Conservation (phyloP, 2,888 invertebrate species). For the Choristoneura rosaceana region DNA sequence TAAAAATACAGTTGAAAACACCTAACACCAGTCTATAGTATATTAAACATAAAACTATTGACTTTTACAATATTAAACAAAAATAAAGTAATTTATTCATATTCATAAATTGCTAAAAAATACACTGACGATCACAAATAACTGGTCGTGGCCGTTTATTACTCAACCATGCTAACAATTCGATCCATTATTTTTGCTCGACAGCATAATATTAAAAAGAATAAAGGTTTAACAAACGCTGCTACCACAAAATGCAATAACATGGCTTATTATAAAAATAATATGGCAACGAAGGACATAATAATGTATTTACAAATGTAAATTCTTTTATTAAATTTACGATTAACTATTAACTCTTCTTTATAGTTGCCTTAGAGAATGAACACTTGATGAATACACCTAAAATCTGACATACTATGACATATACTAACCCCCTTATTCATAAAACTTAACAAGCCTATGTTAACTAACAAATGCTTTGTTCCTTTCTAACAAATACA, state of each 20-base stretch:
- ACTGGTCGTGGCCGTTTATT: no score
- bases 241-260: neutral
- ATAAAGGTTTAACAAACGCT: neutral
- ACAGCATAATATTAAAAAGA: neutral
- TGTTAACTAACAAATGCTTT: no score
- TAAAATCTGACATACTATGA: no score
- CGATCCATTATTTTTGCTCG: no score
- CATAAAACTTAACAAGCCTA: no score
- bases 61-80: neutral
- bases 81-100: neutral
- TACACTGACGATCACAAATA: no score
- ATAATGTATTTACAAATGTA: neutral
- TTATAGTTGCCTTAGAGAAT: no score
- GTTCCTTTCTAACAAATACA: no score
- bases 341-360: neutral
- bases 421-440: no score
- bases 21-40: neutral
- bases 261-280: constrained; percentile 1
- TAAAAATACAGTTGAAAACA: neutral
- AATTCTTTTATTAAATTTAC: neutral
- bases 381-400: no score
- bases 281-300: constrained; percentile 4
- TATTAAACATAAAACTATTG: constrained; percentile 1
- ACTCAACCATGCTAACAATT: no score
- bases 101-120: neutral